These are phyloP conservation scores for Hippocampus kuda DNA, from an alignment of 2,797 vertebrate genomes.

Conservation along the genomic window DNA sequence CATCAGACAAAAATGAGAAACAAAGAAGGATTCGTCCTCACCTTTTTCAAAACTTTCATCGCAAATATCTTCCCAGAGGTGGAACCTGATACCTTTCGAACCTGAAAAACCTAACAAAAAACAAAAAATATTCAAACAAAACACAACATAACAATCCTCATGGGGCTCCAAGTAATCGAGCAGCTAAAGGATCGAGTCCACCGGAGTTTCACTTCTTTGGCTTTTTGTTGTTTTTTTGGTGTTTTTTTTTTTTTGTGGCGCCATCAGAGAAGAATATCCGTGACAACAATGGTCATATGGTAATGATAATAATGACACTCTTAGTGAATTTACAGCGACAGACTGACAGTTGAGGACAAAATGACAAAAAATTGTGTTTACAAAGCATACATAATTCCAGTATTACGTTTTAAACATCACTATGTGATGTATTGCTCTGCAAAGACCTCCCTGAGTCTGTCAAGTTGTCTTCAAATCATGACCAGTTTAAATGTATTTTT, in stretches of 20 bases:
- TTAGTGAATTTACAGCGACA: neutral
- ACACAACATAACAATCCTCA: neutral
- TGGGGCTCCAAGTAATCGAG: neutral
- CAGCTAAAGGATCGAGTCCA: neutral
- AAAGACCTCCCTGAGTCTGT: no score
- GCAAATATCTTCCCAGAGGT: constrained; percentile 95
- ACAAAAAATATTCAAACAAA: neutral
- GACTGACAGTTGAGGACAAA: neutral
- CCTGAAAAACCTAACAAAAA: constrained; percentile 85
- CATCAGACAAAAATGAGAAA: constrained; percentile 10
- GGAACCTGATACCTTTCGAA: constrained; percentile 88
- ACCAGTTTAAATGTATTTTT: no score
- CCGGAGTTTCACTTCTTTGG: no score
- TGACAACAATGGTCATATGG: neutral
- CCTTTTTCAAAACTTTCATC: constrained; percentile 99
- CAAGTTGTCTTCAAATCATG: no score
- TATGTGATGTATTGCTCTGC: no score
- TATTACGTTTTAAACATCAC: neutral
- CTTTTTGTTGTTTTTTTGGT: neutral
- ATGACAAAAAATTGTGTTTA: neutral
- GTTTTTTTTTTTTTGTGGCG: neutral
- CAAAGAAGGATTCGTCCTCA: constrained; percentile 38
- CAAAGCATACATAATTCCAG: neutral
- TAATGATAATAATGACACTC: neutral
- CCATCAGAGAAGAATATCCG: neutral